Base-by-base conservation (phyloP, 2,888 invertebrate species). In the Heliothis peltigera region DNA sequence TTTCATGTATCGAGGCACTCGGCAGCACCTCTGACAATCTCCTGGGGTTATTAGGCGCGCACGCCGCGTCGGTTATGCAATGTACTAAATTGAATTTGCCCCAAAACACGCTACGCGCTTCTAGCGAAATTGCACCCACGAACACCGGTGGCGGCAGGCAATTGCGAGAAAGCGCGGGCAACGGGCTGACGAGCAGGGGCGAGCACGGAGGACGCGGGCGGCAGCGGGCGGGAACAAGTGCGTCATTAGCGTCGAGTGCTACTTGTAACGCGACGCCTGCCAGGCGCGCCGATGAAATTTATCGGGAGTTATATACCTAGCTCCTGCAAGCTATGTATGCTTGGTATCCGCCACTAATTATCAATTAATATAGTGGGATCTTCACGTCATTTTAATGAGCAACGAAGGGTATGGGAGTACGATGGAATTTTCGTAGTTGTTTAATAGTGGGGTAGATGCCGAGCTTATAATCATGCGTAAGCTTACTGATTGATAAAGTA, bases 241-340 rank as follows among this genome's bases (percentile, higher is more conserved):
- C 80, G 83, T 87, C 87, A 85, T 87, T 87, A 87, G 86, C 83
- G 86, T 79, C 70, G 78, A 81, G 81, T 75, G 84, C 83, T 81
- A 80, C 85, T 85, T 81, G 87, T 81, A 81, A 81, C 78, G 78
- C 80, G 86, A 84, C 81, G 84, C 84, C 77, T 64, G 69, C 70
- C 75, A 52, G 79, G 78, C 75, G 79, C 79, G 77, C 78, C 79
- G 74, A 72, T 77, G 81, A 80, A 79, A 80, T 80, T 78, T 80
- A 80, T 80, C 77, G 70, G 76, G 63, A 74, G 74, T 71, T 80
- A 70, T 80, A 76, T 75, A 76, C 32, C 32, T 25, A 25, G 71
- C 66, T 59, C 66, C 60, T 67, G 64, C 64, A 57, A 53, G 60
- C 56, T 79, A 74, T 66, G 64, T 71, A 54, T 66, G 70, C 71